Evolutionary conservation across 2,113 vertebrate genomes (phyloP), one percentile per base, ranked within the genome.

Genomic region (Menura novaehollandiae): DNA sequence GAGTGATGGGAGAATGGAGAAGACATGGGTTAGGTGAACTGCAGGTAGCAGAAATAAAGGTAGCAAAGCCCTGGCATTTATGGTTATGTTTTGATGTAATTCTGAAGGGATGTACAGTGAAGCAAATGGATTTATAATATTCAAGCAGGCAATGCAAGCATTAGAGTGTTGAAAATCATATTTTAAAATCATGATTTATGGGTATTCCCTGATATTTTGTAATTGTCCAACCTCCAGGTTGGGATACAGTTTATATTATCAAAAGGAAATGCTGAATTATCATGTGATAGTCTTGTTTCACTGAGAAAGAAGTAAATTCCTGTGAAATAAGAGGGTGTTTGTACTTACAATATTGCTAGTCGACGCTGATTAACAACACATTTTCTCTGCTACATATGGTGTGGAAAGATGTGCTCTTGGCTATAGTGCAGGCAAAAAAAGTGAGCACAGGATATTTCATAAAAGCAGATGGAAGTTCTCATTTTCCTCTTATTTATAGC

Each of bases 401-500:
- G 33, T n/a, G 28, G 64, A 44, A 85, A 64, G 69, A 91, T 59
- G 60, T 87, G 62, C 58, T 95, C 66, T 89, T 94, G 83, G 52
- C 77, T 85, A 10, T 28, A 68, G 69, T 75, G 66, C 49, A 44
- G 49, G 30, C 92, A 94, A 66, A 55, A 77, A 51, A 59, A 80
- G 52, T 19, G 32, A 92, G 47, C n/a, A 49, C n/a, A 37, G 53
- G 80, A 37, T 76, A 74, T 92, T 72, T 87, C 13, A 14, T 89
- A 85, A 92, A 93, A 95, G 64, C 77, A 91, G 93, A 84, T 87
- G 69, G 44, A 92, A 94, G 77, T 91, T 94, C 58, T 78, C 37
- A 26, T 89, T 89, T 89, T 64, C 72, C 17, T 67, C 10, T 60
- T 92, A 14, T 79, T 91, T 89, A 62, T 56, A 88, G 62, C 49